Evolutionary conservation across 2,797 vertebrate species (phyloP).

Genomic region (Acanthiza pusilla): DNA sequence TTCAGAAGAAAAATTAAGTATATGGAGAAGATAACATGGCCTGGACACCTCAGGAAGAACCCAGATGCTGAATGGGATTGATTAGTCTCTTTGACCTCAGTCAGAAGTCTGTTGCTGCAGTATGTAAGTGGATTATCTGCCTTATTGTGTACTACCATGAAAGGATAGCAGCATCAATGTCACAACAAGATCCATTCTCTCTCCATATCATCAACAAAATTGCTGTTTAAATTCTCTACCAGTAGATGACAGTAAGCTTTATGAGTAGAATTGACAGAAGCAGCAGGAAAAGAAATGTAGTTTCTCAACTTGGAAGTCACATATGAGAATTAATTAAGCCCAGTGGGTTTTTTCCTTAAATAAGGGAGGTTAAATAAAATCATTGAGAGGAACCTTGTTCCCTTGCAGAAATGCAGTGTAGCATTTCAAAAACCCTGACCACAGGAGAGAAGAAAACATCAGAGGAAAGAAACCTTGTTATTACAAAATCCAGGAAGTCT

Average conservation of each 20-base stretch:
- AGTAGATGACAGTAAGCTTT: background rate
- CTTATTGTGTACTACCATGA: accelerated
- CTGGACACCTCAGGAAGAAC: background rate
- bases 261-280: background rate
- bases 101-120: background rate
- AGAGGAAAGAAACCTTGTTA: background rate
- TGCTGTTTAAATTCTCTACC: background rate
- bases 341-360: background rate
- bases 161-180: background rate
- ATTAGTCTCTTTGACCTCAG: background rate
- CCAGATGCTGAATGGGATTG: background rate
- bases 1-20: background rate
- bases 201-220: background rate
- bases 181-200: background rate
- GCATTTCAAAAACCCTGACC: background rate
- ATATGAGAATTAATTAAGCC: background rate
- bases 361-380: background rate
- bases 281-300: background rate
- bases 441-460: background rate
- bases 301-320: background rate
- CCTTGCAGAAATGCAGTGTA: background rate
- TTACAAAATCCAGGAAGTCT: background rate
- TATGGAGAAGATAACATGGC: background rate
- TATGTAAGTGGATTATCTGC: background rate
- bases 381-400: background rate